Percentiles rank a stretch among this genome's conserved stretches.
Evolutionary conservation across 2,113 vertebrate genomes (phyloP).

Genomic region (Asarcornis scutulata): DNA sequence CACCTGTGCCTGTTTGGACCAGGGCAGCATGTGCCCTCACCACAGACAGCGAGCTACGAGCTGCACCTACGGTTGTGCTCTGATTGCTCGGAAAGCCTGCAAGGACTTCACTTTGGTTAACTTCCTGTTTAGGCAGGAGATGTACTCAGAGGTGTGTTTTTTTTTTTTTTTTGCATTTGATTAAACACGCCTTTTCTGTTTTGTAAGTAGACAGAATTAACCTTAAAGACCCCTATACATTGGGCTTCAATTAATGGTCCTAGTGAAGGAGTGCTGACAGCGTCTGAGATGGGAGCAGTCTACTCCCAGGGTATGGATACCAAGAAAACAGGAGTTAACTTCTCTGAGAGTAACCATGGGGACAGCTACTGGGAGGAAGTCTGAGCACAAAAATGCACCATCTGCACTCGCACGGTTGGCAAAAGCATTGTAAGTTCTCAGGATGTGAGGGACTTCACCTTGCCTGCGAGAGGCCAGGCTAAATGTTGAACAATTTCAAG

Average conservation of each 20-base stretch:
- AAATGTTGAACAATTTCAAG: neutral
- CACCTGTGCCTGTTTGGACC: neutral
- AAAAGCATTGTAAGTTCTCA: neutral
- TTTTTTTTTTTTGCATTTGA: neutral
- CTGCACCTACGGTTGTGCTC: neutral
- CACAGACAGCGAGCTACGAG: neutral
- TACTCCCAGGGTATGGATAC: neutral
- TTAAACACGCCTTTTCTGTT: neutral
- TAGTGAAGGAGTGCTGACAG: neutral
- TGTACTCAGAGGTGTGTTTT: neutral
- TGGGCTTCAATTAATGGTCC: no score
- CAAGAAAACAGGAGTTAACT: neutral
- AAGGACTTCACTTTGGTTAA: neutral
- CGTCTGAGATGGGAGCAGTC: neutral
- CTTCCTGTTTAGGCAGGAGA: neutral
- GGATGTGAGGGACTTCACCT: accelerated
- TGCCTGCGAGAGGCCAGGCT: neutral
- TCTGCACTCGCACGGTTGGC: neutral
- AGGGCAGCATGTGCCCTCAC: neutral
- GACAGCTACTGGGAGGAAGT: neutral
- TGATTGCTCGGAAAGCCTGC: neutral
- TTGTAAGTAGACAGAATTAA: neutral
- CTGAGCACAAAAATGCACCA: neutral
- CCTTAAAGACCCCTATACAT: neutral
- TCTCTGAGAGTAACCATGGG: neutral